Evolutionary conservation across 1,140 invertebrate genomes (phyloP).

Genomic region (Antheraea pernyi): DNA sequence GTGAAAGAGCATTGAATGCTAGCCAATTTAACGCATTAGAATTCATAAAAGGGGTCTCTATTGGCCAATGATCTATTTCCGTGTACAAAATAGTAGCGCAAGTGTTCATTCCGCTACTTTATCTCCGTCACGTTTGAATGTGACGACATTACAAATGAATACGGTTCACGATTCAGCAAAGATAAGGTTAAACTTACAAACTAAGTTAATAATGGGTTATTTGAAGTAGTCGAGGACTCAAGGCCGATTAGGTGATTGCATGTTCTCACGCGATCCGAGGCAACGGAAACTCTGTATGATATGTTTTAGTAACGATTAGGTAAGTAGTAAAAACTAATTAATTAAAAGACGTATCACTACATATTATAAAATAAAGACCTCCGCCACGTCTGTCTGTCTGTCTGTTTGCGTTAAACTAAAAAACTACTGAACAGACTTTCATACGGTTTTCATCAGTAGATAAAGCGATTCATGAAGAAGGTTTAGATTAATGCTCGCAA

Average conservation of each 20-base stretch:
- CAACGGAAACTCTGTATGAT: constrained; percentile 22
- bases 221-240: constrained; percentile 36
- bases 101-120: neutral
- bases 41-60: neutral
- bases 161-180: neutral
- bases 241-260: constrained; percentile 31
- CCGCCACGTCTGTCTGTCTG: no score
- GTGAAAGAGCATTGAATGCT: constrained; percentile 2
- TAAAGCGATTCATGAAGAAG: no score
- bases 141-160: neutral
- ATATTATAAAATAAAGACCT: no score
- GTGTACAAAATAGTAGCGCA: neutral
- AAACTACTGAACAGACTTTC: no score
- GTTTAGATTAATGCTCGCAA: no score
- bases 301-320: constrained; percentile 8
- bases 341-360: neutral
- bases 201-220: constrained; percentile 34
- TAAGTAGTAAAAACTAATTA: neutral
- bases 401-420: no score
- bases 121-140: neutral
- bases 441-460: no score
- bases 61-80: neutral
- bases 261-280: constrained; percentile 34
- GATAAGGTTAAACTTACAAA: neutral
- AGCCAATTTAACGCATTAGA: constrained; percentile 2